These are phyloP conservation scores for Amblyteles armatorius DNA, from an alignment of 2,888 invertebrate species.

Conservation along the genomic window DNA sequence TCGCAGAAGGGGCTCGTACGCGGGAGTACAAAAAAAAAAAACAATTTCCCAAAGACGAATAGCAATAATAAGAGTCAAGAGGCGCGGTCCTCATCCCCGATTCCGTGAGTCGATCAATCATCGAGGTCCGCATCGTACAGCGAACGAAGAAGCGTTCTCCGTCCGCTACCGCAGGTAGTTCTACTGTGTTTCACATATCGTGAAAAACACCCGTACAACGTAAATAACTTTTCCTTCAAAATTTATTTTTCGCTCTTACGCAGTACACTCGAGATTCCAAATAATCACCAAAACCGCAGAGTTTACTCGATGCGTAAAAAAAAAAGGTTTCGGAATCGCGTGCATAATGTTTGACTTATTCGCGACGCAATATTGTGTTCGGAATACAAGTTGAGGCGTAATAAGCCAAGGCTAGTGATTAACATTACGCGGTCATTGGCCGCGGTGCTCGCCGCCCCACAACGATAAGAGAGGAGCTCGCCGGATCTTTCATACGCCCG, in stretches of 20 bases:
- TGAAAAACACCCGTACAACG: not conserved
- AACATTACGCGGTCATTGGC: conserved; percentile 58
- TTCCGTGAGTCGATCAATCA: conserved; percentile 81
- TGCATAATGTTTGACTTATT: conserved; percentile 3
- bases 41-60: not conserved
- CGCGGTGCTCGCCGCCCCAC: conserved; percentile 13
- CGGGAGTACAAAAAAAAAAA: conserved; percentile 23
- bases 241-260: not conserved
- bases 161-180: not conserved
- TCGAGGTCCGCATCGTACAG: conserved; percentile 81
- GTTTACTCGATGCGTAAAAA: not conserved
- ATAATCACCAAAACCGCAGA: not conserved
- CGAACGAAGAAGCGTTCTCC: not conserved
- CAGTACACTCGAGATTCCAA: not conserved
- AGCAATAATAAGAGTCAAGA: conserved; percentile 31
- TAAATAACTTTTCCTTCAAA: conserved; percentile 13
- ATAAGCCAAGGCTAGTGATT: conserved; percentile 54
- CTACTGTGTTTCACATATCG: not conserved
- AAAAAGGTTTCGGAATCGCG: conserved; percentile 19
- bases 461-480: conserved; percentile 47
- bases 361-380: conserved; percentile 10
- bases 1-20: conserved; percentile 13
- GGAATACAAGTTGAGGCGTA: conserved; percentile 38
- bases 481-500: not conserved
- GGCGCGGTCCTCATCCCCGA: conserved; percentile 20